A percentile compares a stretch with the other conserved stretches of the same genome.
Evolutionary conservation across 2,888 invertebrate genomes (phyloP).

Genomic region (Lasius platythorax): DNA sequence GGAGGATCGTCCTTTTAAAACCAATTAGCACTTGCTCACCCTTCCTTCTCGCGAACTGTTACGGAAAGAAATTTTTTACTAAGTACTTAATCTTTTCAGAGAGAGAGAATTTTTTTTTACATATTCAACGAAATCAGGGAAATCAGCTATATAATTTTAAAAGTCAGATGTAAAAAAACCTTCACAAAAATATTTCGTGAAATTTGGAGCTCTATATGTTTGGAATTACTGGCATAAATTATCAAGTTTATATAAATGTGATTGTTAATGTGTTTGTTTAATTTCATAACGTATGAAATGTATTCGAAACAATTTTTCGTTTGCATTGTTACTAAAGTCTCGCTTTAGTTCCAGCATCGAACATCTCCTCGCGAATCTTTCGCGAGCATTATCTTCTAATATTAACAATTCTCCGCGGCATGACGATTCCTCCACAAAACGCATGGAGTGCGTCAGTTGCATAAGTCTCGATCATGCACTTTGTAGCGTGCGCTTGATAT

Average conservation of each 20-base stretch:
- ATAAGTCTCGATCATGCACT: slow-evolving; percentile 60
- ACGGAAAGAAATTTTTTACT: slow-evolving; percentile 16
- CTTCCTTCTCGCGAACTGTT: slow-evolving; percentile 56
- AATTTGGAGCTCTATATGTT: not conserved
- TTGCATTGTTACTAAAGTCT: not conserved
- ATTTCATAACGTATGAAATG: not conserved
- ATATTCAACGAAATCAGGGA: not conserved
- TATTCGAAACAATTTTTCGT: not conserved
- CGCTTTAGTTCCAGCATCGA: not conserved
- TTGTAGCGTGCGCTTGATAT: slow-evolving; percentile 30
- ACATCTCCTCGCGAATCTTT: not conserved
- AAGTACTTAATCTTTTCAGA: not conserved
- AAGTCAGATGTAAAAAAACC: not conserved
- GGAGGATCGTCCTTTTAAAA: slow-evolving; percentile 73
- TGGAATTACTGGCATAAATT: not conserved
- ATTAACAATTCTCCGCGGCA: slow-evolving; percentile 55
- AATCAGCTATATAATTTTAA: not conserved
- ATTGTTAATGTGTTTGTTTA: not conserved
- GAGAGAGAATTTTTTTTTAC: not conserved
- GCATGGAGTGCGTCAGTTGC: slow-evolving; percentile 52
- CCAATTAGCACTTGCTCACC: slow-evolving; percentile 82
- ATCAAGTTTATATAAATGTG: not conserved
- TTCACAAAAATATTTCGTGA: not conserved
- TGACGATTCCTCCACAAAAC: slow-evolving; percentile 28
- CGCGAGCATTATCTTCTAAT: slow-evolving; percentile 61